Conservation (phyloP, 2,113 vertebrate genomes). For the Sigmodon hispidus region DNA sequence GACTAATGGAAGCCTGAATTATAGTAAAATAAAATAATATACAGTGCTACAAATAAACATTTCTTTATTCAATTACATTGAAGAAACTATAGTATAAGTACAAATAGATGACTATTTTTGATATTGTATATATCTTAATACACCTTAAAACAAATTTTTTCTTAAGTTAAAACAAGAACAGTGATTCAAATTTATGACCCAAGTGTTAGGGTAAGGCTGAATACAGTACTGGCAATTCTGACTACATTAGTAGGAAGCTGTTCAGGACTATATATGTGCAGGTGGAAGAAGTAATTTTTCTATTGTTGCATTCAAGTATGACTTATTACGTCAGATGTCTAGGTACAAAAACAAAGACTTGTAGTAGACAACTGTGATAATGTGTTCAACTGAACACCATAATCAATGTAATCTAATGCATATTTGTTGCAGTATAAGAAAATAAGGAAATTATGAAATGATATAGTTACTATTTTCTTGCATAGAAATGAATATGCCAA, state of each 20-base stretch:
- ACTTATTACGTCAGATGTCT: neutral
- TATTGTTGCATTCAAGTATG: too few relatives aligned
- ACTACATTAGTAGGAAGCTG: neutral
- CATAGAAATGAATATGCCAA: neutral
- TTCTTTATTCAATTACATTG: neutral
- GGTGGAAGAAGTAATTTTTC: neutral
- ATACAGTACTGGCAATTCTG: neutral
- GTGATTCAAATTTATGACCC: neutral
- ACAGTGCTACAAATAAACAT: neutral
- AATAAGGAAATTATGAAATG: neutral
- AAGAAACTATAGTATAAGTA: neutral
- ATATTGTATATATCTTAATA: neutral
- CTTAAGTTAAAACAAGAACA: neutral
- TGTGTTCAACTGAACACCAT: neutral
- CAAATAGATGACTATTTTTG: neutral
- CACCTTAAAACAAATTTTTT: neutral
- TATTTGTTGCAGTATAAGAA: neutral
- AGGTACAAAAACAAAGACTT: neutral
- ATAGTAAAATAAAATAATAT: conserved; percentile 4
- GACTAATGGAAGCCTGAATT: neutral
- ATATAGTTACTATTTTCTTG: neutral
- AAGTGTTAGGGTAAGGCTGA: neutral
- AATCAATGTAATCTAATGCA: neutral
- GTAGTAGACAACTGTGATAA: neutral
- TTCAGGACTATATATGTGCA: neutral